Evolutionary conservation across 1,140 invertebrate genomes (phyloP).

Genomic region (Lineus longissimus): DNA sequence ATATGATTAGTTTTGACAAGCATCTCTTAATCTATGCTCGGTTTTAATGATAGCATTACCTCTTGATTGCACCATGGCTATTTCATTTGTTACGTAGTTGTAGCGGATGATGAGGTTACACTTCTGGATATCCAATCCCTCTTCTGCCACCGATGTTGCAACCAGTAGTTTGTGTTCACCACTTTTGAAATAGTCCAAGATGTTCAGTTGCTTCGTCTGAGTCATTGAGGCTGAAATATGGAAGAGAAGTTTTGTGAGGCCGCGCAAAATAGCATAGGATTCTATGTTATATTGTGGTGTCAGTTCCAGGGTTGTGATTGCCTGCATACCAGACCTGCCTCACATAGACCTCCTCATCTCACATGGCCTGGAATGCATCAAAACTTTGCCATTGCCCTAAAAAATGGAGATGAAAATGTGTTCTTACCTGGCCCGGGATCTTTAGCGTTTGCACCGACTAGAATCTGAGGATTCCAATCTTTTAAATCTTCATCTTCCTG

Average conservation of each 20-base stretch:
- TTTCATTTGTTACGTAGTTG: conserved; percentile 50
- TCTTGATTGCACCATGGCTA: conserved; percentile 47
- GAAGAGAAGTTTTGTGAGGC: too few species aligned
- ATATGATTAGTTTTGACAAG: too few species aligned
- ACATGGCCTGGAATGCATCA: too few species aligned
- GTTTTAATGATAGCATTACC: conserved; percentile 23
- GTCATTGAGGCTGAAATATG: neutral
- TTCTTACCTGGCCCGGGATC: neutral
- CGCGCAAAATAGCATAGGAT: too few species aligned
- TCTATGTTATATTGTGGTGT: too few species aligned
- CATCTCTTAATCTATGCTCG: too few species aligned
- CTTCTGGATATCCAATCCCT: conserved; percentile 50
- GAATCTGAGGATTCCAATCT: neutral
- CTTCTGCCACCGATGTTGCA: conserved; percentile 52
- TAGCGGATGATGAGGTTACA: conserved; percentile 52
- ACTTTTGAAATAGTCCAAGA: conserved; percentile 12
- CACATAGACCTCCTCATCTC: too few species aligned
- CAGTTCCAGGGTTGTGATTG: too few species aligned
- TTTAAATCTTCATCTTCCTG: neutral
- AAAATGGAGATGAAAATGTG: too few species aligned
- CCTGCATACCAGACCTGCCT: too few species aligned
- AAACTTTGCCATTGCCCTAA: neutral
- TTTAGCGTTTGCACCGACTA: neutral
- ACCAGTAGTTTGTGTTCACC: conserved; percentile 26
- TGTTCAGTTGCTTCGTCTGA: neutral